Evolutionary conservation across 2,113 vertebrate genomes (phyloP).

Genomic region (Tyrannus savana): DNA sequence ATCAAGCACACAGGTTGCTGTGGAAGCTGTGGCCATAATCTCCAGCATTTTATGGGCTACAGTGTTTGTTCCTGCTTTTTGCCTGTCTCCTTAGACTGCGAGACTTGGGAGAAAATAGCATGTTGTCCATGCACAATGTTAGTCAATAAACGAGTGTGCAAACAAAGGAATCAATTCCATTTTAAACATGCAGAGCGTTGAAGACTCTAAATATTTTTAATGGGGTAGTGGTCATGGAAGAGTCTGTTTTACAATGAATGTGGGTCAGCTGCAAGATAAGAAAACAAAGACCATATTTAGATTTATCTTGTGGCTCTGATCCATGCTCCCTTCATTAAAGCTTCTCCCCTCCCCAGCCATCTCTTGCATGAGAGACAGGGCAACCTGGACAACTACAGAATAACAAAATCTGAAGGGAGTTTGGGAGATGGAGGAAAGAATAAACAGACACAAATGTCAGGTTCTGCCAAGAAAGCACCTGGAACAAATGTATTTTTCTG

Average conservation of each 20-base stretch:
- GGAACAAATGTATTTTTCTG: conserved; percentile 30
- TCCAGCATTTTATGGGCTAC: not conserved
- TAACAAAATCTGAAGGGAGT: not conserved
- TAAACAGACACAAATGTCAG: not conserved
- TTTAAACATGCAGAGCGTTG: not conserved
- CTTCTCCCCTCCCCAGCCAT: not conserved
- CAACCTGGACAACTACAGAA: not conserved
- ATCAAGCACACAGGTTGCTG: not conserved
- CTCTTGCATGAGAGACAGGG: not conserved
- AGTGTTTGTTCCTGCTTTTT: not conserved
- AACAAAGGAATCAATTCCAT: not conserved
- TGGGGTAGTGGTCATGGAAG: not conserved
- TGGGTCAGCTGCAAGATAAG: not conserved
- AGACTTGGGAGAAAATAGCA: not conserved
- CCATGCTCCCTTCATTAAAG: not conserved
- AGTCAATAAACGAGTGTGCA: not conserved
- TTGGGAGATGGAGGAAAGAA: not conserved
- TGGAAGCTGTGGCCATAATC: not conserved
- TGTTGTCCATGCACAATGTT: not conserved
- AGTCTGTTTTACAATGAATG: not conserved
- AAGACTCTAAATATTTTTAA: not conserved
- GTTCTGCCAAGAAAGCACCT: conserved; percentile 20
- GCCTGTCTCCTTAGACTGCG: not conserved
- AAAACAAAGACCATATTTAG: not conserved
- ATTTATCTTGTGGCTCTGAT: not conserved